phyloP scores from a whole-genome alignment of 2,888 invertebrate genomes.

The Drosophila paucipuncta region DNA sequence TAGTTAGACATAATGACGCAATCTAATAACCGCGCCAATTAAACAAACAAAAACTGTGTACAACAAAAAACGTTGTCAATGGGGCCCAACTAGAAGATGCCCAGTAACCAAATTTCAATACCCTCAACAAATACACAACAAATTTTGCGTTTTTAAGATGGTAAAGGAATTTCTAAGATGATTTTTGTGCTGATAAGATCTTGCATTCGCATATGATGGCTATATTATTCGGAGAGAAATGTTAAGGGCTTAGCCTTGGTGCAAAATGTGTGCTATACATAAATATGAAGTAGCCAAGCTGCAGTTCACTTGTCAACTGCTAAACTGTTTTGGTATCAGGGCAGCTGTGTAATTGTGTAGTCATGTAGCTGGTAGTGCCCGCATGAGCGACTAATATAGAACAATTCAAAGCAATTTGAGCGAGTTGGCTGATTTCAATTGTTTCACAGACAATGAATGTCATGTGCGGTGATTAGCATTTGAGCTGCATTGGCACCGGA shows the following conservation, averaged over 20 bases:
- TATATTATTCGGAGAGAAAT: slow-evolving; percentile 5
- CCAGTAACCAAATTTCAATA: background rate
- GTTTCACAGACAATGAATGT: slow-evolving; percentile 79
- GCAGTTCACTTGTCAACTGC: slow-evolving; percentile 28
- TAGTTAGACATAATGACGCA: slow-evolving; percentile 56
- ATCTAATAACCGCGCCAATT: slow-evolving; percentile 29
- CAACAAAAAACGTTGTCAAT: background rate
- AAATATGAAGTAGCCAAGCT: slow-evolving; percentile 36
- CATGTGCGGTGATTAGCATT: slow-evolving; percentile 78
- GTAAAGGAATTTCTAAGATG: background rate
- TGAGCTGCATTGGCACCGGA: slow-evolving; percentile 54
- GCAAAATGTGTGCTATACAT: slow-evolving; percentile 16
- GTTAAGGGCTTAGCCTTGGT: slow-evolving; percentile 13
- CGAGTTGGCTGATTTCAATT: slow-evolving; percentile 70
- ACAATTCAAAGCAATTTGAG: slow-evolving; percentile 70
- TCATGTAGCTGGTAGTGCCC: slow-evolving; percentile 9
- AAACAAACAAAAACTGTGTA: background rate
- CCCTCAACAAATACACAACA: background rate
- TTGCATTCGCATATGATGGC: background rate
- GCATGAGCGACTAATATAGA: slow-evolving; percentile 54
- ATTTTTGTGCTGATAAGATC: background rate
- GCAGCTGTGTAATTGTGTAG: background rate
- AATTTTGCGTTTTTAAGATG: background rate
- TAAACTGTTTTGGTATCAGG: background rate
- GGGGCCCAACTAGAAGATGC: no score